Conservation (phyloP, 2,888 invertebrate genomes). For the Andrena minutula region DNA sequence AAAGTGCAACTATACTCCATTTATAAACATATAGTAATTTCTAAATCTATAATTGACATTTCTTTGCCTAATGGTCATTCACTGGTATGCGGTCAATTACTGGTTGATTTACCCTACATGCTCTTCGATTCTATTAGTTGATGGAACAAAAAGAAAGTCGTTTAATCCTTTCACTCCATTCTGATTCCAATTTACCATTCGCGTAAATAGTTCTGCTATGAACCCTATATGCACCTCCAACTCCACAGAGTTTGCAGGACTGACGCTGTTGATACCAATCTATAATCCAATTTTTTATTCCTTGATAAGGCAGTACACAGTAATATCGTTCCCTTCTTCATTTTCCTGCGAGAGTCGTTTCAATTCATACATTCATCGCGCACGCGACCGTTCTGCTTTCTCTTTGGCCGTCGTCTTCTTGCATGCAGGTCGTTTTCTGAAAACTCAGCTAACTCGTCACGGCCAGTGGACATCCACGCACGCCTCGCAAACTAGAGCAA, state of each 20-base stretch:
- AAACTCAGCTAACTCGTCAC: conserved; percentile 69
- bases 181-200: no score
- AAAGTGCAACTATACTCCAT: no score
- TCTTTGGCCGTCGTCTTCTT: conserved; percentile 54
- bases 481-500: conserved; percentile 55
- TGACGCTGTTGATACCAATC: not conserved
- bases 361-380: conserved; percentile 52
- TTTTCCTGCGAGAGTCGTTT: conserved; percentile 1
- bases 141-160: no score
- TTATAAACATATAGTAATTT: no score
- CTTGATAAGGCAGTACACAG: not conserved
- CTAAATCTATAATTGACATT: no score
- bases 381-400: conserved; percentile 66
- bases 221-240: no score
- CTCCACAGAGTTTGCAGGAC: not conserved
- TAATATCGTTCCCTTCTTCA: conserved; percentile 36
- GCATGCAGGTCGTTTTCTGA: conserved; percentile 56
- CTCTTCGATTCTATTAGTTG: no score
- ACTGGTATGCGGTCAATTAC: no score
- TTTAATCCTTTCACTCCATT: no score
- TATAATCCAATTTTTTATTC: not conserved
- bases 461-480: conserved; percentile 47
- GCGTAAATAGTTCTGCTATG: no score
- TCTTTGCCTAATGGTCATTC: no score
- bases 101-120: no score